These are phyloP conservation scores for Thamnophis elegans DNA, from an alignment of 2,797 vertebrate species.

Conservation along the genomic window DNA sequence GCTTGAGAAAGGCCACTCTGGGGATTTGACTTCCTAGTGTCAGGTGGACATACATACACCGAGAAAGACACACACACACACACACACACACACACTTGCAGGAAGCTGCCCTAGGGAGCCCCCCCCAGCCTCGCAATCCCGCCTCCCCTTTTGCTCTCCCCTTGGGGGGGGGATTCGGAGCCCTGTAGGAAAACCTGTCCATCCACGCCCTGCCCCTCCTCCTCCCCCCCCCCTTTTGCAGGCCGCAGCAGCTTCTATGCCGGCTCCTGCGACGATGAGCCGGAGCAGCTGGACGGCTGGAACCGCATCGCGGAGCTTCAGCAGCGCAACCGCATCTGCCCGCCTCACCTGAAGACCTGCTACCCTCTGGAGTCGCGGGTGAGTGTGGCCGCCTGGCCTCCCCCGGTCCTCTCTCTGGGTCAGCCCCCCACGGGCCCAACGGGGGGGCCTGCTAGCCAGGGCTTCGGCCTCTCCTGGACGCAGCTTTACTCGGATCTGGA, in stretches of 20 bases:
- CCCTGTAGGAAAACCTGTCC: rapidly evolving
- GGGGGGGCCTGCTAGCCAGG: too few relatives aligned
- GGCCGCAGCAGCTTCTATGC: conserved; percentile 64
- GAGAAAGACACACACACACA: too few relatives aligned
- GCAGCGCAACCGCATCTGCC: conserved; percentile 82
- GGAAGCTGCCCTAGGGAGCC: background rate
- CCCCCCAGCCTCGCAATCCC: background rate
- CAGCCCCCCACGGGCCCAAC: rapidly evolving
- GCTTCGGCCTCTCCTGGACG: too few relatives aligned
- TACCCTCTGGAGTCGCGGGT: conserved; percentile 91
- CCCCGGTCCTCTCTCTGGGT: too few relatives aligned
- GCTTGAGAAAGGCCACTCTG: background rate
- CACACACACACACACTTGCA: rapidly evolving
- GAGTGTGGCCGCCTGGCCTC: background rate
- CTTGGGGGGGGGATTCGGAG: background rate
- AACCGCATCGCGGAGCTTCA: conserved; percentile 90
- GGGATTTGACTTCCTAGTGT: background rate
- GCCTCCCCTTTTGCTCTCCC: background rate
- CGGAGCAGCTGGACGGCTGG: conserved; percentile 86
- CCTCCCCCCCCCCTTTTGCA: conserved; percentile 41
- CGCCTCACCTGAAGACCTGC: conserved; percentile 90
- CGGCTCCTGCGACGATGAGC: conserved; percentile 82
- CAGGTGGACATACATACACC: background rate
- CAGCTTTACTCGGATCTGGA: too few relatives aligned
- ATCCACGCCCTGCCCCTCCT: rapidly evolving